Evolutionary conservation across 2,113 vertebrate genomes (phyloP).

Genomic region (Gymnocephalus cernua): DNA sequence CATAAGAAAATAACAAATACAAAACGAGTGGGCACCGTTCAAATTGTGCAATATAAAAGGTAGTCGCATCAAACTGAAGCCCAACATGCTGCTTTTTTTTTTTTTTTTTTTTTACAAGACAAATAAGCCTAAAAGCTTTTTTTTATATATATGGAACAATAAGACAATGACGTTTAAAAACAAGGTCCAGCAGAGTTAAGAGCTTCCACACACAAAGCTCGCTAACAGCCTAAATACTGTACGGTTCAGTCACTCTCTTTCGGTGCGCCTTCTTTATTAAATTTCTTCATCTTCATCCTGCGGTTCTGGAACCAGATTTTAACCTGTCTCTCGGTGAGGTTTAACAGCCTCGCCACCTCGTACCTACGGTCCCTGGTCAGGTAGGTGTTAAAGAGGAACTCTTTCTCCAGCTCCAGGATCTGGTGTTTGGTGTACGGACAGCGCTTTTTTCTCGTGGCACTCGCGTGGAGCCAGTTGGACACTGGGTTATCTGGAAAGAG

Average conservation of each 20-base stretch:
- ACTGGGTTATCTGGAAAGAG: constrained; percentile 91
- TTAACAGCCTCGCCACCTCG: constrained; percentile 94
- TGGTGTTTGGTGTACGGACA: constrained; percentile 98
- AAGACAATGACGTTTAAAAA: constrained; percentile 75
- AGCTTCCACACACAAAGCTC: constrained; percentile 56
- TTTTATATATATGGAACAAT: constrained; percentile 74
- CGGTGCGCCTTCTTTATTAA: constrained; percentile 93
- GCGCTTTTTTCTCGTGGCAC: constrained; percentile 95
- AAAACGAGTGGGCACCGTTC: constrained; percentile 84
- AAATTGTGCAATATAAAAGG: constrained; percentile 96
- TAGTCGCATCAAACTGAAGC: constrained; percentile 87
- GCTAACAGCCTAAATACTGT: constrained; percentile 49
- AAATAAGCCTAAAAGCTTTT: constrained; percentile 68
- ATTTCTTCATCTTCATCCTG: constrained; percentile 99
- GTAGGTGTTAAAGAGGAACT: constrained; percentile 98
- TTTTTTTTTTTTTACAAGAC: constrained; percentile 74
- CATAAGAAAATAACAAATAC: constrained; percentile 69
- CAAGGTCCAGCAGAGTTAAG: constrained; percentile 68
- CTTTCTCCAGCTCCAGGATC: constrained; percentile 96
- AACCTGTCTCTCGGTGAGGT: constrained; percentile 97
- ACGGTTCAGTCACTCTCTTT: constrained; percentile 89
- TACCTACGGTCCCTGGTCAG: constrained; percentile 98
- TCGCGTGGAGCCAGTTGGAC: constrained; percentile 98
- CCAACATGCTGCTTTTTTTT: constrained; percentile 77
- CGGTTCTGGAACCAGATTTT: constrained; percentile 99